Conservation (phyloP, 2,888 invertebrate species). For the Metacarcinus magister region DNA sequence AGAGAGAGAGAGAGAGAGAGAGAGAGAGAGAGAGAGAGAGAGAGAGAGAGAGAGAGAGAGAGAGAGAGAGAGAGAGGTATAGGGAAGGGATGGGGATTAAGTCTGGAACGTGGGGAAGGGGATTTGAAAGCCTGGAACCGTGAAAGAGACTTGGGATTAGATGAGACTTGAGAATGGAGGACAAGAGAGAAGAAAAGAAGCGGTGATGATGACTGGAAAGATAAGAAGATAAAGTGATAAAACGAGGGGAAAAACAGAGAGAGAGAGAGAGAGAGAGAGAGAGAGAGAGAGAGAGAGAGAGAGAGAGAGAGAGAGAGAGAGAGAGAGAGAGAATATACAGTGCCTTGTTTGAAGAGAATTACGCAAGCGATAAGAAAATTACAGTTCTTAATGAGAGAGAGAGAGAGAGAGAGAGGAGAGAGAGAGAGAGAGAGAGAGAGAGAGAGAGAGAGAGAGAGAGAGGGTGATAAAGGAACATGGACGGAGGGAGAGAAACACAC, state of each 20-base stretch:
- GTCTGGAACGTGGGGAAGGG: not conserved
- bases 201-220: slow-evolving; percentile 7
- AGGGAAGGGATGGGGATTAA: not conserved
- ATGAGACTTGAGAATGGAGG: slow-evolving; percentile 7
- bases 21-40: not conserved
- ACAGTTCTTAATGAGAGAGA: not conserved
- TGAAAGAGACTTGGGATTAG: slow-evolving; percentile 31
- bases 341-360: not conserved
- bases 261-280: not conserved
- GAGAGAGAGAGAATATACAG: not conserved
- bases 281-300: not conserved
- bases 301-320: slow-evolving; percentile 20
- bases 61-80: not conserved
- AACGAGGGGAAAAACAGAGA: not conserved
- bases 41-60: not conserved
- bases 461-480: slow-evolving; percentile 19
- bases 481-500: slow-evolving; percentile 14
- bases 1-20: not conserved
- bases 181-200: slow-evolving; percentile 14
- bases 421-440: slow-evolving; percentile 14
- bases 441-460: slow-evolving; percentile 37
- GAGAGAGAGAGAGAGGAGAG: slow-evolving; percentile 29
- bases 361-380: not conserved
- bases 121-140: not conserved
- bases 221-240: not conserved